phyloP scores from a whole-genome alignment of 2,113 vertebrate species.

The Barbus barbus region DNA sequence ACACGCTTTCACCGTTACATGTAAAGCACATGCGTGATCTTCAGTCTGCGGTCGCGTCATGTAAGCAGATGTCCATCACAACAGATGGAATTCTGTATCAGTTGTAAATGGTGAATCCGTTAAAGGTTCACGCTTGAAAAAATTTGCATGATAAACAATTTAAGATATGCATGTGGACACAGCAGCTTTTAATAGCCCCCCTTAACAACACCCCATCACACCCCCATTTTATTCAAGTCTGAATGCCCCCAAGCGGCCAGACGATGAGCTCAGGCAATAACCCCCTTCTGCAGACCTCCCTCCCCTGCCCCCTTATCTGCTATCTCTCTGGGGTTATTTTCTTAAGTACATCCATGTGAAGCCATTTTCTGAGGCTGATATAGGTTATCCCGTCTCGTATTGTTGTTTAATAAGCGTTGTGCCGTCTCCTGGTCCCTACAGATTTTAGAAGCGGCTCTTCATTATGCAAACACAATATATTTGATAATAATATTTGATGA shows the following conservation, averaged over 20 bases:
- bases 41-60: constrained; percentile 24
- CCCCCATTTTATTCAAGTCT: constrained; percentile 39
- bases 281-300: constrained; percentile 18
- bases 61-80: constrained; percentile 47
- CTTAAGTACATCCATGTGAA: constrained; percentile 41
- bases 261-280: constrained; percentile 36
- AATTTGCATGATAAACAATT: constrained; percentile 82
- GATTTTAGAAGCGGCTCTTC: neutral
- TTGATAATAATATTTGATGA: too few relatives aligned
- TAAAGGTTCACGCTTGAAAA: constrained; percentile 35
- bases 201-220: constrained; percentile 33
- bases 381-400: neutral
- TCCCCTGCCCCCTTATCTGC: constrained; percentile 22
- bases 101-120: constrained; percentile 43
- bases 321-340: constrained; percentile 28
- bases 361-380: constrained; percentile 23
- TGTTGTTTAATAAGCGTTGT: neutral
- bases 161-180: constrained; percentile 78
- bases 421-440: neutral
- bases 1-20: constrained; percentile 24
- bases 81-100: constrained; percentile 48
- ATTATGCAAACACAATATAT: neutral
- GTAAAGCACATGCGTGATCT: constrained; percentile 26
- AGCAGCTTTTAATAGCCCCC: constrained; percentile 67
- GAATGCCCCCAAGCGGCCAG: constrained; percentile 40